These are phyloP conservation scores for Danionella cerebrum DNA, from an alignment of 2,113 vertebrate species.

Conservation along the genomic window DNA sequence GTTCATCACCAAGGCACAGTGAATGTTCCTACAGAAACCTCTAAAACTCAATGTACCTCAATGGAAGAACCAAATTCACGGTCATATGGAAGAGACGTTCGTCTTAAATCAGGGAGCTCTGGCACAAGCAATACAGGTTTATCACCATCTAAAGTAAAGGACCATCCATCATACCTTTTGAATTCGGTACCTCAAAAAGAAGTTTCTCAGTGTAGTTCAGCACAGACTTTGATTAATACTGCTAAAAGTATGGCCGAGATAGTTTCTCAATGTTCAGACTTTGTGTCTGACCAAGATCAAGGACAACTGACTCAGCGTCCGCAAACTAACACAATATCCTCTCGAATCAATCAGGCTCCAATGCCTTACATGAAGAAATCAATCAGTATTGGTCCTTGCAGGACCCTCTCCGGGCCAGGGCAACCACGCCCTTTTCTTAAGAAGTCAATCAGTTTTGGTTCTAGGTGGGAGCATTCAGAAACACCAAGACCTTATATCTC, in stretches of 20 bases:
- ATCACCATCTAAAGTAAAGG: background rate
- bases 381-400: slow-evolving; percentile 57
- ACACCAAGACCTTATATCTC: slow-evolving; percentile 56
- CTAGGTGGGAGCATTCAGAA: slow-evolving; percentile 65
- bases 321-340: slow-evolving; percentile 56
- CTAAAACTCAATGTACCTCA: slow-evolving; percentile 16
- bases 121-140: slow-evolving; percentile 33
- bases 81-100: slow-evolving; percentile 30
- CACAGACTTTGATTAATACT: slow-evolving; percentile 50
- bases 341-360: slow-evolving; percentile 59
- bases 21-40: background rate
- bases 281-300: slow-evolving; percentile 46
- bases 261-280: slow-evolving; percentile 43
- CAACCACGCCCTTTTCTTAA: slow-evolving; percentile 57
- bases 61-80: slow-evolving; percentile 19
- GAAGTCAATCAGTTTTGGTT: slow-evolving; percentile 67
- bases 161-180: slow-evolving; percentile 49
- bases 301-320: slow-evolving; percentile 51
- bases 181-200: slow-evolving; percentile 35
- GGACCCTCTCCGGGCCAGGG: slow-evolving; percentile 51
- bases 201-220: slow-evolving; percentile 40
- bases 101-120: slow-evolving; percentile 41
- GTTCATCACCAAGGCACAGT: slow-evolving; percentile 1
- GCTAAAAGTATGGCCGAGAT: slow-evolving; percentile 52
- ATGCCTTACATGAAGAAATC: slow-evolving; percentile 66